Conservation (phyloP, 2,113 vertebrate species). For the Dascyllus trimaculatus region DNA sequence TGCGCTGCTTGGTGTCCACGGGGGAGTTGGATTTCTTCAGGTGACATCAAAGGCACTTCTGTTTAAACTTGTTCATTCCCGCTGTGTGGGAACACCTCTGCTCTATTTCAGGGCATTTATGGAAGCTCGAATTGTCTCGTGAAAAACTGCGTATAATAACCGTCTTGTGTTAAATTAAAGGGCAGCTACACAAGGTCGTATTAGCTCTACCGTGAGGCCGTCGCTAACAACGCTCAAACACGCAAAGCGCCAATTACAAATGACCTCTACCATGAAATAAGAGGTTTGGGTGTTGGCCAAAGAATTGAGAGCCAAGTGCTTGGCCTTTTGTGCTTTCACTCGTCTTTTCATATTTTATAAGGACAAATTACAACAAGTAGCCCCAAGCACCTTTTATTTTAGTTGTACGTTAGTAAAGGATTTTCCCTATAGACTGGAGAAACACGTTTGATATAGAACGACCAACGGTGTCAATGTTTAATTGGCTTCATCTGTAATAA, state of each 20-base stretch:
- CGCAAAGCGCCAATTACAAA: not conserved
- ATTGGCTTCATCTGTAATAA: too few species aligned
- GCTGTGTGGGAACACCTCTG: constrained; percentile 6
- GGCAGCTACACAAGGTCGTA: not conserved
- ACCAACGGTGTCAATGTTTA: too few species aligned
- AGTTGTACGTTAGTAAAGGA: too few species aligned
- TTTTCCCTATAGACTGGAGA: too few species aligned
- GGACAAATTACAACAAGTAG: constrained; percentile 3
- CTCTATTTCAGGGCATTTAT: constrained; percentile 23
- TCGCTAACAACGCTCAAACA: not conserved
- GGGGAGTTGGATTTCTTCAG: constrained; percentile 45
- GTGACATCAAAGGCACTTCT: constrained; percentile 46
- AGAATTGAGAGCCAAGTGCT: constrained; percentile 2
- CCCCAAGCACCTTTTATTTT: not conserved
- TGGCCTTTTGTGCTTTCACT: not conserved
- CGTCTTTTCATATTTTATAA: constrained; percentile 11
- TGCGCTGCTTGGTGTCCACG: constrained; percentile 11
- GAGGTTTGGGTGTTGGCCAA: not conserved
- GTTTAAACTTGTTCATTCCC: constrained; percentile 8
- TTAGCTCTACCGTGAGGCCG: not conserved
- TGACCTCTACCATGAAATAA: not conserved
- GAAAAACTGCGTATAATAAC: not conserved
- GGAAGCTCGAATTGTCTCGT: not conserved
- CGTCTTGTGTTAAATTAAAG: not conserved
- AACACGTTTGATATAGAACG: too few species aligned